Base-by-base conservation (phyloP, 2,113 vertebrate species). In the Cottus gobio region DNA sequence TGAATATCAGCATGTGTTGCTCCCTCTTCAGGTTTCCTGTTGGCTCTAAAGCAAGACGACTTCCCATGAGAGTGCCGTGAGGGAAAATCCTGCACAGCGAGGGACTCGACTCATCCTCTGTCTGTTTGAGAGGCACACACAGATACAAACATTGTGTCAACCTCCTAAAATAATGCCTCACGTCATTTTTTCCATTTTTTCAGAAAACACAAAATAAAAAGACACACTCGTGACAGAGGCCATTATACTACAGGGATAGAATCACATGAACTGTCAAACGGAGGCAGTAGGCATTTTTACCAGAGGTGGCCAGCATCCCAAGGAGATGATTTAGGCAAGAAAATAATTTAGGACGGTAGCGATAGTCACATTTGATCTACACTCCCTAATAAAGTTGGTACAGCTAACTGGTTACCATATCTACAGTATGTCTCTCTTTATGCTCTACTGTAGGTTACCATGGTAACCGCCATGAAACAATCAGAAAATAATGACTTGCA, bases 21-120 rank as follows among this genome's bases (percentile, higher is more conserved):
- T 37, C 56, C 37, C 13, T 2, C 66, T 36, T 71, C 71, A 69
- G 11, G 16, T 73, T 72, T 80, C 37, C 67, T 82, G 68, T 80
- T 22, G 3, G 37, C 44, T 73, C 50, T 71, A 11, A 82, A 83
- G 67, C 24, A 4, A 60, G 71, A 56, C 22, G 8, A 44, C 81
- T 70, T 82, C 76, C 80, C 5, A 2, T 58, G 78, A 83, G 42
- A 62, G 58, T 54, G 54, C 58, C 54, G 22, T 1, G 9, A 67
- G 62, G 82, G 75, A 22, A 72, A 80, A 68, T 82, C 44, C 54
- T 70, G 58, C 82, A 63, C 80, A 82, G 78, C 57, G 1, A 73
- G 75, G 37, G 79, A 28, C 36, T 57, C 13, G 22, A 65, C 70
- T 82, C 50, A 71, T 85, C 61, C 64, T 86, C 44, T 73, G 62